These are phyloP conservation scores for Lacanobia oleracea DNA, from an alignment of 2,888 invertebrate species.

Conservation along the genomic window DNA sequence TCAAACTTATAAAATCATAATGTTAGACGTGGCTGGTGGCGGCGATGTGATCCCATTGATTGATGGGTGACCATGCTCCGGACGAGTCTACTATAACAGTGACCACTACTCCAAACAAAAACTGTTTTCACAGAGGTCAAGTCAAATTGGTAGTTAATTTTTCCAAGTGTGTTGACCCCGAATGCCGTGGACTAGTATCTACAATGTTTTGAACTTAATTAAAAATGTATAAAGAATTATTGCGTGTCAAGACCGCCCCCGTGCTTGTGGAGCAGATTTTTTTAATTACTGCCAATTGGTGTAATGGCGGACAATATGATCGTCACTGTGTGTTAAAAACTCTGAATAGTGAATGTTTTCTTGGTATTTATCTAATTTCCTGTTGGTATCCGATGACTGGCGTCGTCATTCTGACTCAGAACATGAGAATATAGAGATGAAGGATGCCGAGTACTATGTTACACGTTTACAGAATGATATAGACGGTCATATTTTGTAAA, in stretches of 20 bases:
- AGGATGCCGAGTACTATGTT: constrained; percentile 33
- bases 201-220: constrained; percentile 88
- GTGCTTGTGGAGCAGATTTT: constrained; percentile 79
- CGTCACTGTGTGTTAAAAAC: constrained; percentile 63
- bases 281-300: constrained; percentile 75
- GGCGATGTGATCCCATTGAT: constrained; percentile 90
- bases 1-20: constrained; percentile 88
- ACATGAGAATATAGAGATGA: constrained; percentile 52
- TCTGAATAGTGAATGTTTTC: constrained; percentile 67
- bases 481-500: background rate
- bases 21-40: constrained; percentile 83
- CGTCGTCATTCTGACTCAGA: constrained; percentile 73
- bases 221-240: constrained; percentile 87
- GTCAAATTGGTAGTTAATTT: constrained; percentile 74
- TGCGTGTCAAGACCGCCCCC: constrained; percentile 82
- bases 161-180: constrained; percentile 88
- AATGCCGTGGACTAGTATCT: constrained; percentile 78
- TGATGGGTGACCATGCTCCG: constrained; percentile 89
- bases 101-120: constrained; percentile 54
- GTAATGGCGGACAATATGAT: constrained; percentile 68
- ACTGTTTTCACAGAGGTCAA: constrained; percentile 68
- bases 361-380: constrained; percentile 83
- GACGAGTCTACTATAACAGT: constrained; percentile 72
- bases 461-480: constrained; percentile 4
- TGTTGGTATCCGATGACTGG: constrained; percentile 75